Base-by-base conservation (phyloP, 1,140 invertebrate genomes). In the Hestina assimilis region DNA sequence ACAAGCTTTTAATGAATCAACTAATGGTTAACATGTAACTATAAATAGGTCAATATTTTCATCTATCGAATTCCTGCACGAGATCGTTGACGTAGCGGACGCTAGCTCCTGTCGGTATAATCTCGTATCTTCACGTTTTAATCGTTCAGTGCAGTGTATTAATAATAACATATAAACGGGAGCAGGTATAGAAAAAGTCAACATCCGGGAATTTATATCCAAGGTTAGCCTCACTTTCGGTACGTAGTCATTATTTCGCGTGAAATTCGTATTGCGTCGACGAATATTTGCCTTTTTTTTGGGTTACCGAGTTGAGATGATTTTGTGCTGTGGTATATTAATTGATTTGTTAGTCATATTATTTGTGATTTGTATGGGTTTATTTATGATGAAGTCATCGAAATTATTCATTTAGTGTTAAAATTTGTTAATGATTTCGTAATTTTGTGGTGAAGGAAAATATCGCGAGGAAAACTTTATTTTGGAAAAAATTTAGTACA, bases 401-500 rank as follows among this genome's bases (percentile, higher is more conserved):
- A 28, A 4, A 4, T 23, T 23, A 4, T 31, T 3, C 2, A 31
- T 3, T 4, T 4, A n/a, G 8, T 31, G 3, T 4, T 31, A n/a
- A 4, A 23, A 23, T 7, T 3, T 23, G 3, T 3, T 38, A 3
- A 2, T 38, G 0, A 2, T 19, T n/a, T 38, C 40, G 38, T 4
- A 33, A 28, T 51, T 62, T 92, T 91, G 8, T 89, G 95, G 96
- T 74, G 93, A 92, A 89, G 98, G 97, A 31, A 99, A 98, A 90
- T 93, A 97, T 59, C 90, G 99, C 45, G 93, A 96, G 78, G 98
- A 99, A 89, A n/a, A n/a, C n/a, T n/a, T n/a, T n/a, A n/a, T n/a
- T n/a, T n/a, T n/a, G n/a, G n/a, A n/a, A n/a, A n/a, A n/a, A n/a
- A n/a, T n/a, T n/a, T n/a, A n/a, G n/a, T n/a, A n/a, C n/a, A n/a